Conservation (phyloP, 2,113 vertebrate species). For the Peromyscus leucopus region DNA sequence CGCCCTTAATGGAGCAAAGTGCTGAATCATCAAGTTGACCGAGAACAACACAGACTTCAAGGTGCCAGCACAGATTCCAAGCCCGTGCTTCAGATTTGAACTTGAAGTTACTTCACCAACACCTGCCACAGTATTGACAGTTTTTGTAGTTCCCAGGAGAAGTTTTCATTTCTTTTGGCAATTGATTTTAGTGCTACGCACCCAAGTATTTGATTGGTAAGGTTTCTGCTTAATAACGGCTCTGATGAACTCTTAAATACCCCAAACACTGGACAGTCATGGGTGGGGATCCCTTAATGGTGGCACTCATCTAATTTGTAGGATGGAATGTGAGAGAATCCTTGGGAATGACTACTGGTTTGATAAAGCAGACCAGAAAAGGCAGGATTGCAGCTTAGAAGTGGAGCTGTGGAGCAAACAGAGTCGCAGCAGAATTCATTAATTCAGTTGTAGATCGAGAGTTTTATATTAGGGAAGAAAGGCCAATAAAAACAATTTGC, state of each 20-base stretch:
- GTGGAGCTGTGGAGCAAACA: rapidly evolving
- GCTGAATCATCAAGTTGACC: neutral
- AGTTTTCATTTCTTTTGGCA: neutral
- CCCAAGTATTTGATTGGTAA: neutral
- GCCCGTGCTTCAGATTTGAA: neutral
- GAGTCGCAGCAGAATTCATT: neutral
- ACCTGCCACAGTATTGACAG: rapidly evolving
- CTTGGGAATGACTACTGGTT: neutral
- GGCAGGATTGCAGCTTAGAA: neutral
- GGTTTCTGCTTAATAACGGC: neutral
- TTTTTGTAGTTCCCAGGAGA: neutral
- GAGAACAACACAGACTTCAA: rapidly evolving
- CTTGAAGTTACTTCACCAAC: neutral
- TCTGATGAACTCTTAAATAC: neutral
- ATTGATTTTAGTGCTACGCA: neutral
- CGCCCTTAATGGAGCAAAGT: neutral
- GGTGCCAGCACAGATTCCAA: neutral
- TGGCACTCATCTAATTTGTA: neutral
- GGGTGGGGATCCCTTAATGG: neutral
- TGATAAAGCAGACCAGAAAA: neutral
- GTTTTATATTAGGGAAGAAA: constrained; percentile 24
- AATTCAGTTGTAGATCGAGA: constrained; percentile 23
- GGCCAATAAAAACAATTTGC: neutral
- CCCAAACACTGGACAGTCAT: neutral
- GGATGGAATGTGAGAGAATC: neutral